Evolutionary conservation across 35 echinoderm and acorn worm species (phyloP).

Genomic region (Nesometra sesokonis): DNA sequence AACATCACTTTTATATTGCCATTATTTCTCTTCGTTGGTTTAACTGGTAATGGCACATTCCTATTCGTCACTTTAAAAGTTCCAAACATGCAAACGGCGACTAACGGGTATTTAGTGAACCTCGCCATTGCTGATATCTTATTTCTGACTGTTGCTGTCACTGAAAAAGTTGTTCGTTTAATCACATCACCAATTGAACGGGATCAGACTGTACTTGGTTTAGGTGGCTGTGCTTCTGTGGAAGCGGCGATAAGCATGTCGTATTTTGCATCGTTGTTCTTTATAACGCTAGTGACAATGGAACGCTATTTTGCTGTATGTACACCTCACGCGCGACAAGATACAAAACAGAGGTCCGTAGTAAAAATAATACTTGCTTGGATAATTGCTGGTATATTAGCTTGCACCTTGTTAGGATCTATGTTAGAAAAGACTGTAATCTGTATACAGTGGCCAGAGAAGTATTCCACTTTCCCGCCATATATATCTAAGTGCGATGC

Average conservation of each 20-base stretch:
- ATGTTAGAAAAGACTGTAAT: neutral
- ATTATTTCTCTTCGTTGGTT: slow-evolving; percentile 22
- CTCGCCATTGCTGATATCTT: slow-evolving; percentile 57
- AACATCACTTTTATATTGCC: slow-evolving; percentile 11
- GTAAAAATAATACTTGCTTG: slow-evolving; percentile 4
- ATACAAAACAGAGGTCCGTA: slow-evolving; percentile 17
- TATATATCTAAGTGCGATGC: neutral
- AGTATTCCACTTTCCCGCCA: neutral
- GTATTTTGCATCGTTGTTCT: slow-evolving; percentile 54
- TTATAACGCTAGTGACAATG: slow-evolving; percentile 35
- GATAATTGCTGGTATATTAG: slow-evolving; percentile 9
- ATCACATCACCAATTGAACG: slow-evolving; percentile 7
- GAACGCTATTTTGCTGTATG: slow-evolving; percentile 62
- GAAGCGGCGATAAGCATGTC: slow-evolving; percentile 19
- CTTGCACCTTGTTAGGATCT: neutral
- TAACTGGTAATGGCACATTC: slow-evolving; percentile 42
- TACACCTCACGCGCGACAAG: slow-evolving; percentile 25
- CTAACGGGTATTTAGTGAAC: slow-evolving; percentile 60
- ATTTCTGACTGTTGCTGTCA: slow-evolving; percentile 42
- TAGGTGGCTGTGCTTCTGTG: slow-evolving; percentile 14
- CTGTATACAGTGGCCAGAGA: slow-evolving; percentile 8
- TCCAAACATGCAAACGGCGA: slow-evolving; percentile 51
- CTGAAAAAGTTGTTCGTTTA: slow-evolving; percentile 45
- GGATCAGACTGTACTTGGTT: slow-evolving; percentile 33
- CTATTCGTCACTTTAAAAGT: slow-evolving; percentile 34